Conservation (phyloP, 2,797 vertebrate species). For the Petrocephalus sullivani region DNA sequence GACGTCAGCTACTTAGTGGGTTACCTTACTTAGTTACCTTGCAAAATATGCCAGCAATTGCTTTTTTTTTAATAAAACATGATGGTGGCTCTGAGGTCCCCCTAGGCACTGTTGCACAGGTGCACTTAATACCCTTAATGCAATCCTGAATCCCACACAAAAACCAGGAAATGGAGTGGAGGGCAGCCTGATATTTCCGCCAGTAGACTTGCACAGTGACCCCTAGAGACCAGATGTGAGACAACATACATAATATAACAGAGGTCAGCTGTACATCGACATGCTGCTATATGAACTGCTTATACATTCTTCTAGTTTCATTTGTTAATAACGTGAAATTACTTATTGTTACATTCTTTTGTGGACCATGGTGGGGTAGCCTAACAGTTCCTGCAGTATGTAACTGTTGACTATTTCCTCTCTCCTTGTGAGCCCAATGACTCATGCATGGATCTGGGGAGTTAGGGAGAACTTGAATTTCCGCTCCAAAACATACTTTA, state of each 20-base stretch:
- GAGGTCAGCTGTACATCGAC: neutral
- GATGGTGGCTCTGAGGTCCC: neutral
- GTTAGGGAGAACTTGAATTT: neutral
- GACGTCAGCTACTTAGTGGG: neutral
- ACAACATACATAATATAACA: neutral
- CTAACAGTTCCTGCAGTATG: neutral
- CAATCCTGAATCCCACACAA: neutral
- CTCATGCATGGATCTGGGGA: neutral
- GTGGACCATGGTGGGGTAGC: neutral
- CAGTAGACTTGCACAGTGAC: neutral
- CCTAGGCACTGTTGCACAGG: neutral
- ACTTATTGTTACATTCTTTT: constrained; percentile 2
- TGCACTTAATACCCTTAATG: neutral
- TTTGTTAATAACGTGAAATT: neutral
- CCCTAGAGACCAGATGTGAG: neutral
- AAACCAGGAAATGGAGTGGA: neutral
- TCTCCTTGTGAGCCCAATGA: neutral
- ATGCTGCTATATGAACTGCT: neutral
- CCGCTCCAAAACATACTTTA: neutral
- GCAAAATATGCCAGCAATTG: neutral
- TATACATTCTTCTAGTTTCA: neutral
- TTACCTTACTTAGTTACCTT: neutral
- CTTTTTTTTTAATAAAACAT: neutral
- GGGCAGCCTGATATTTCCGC: neutral
- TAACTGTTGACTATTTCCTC: neutral